phyloP scores from a whole-genome alignment of 35 echinoderm and acorn worm genomes.

The Ophioderma brevispina region DNA sequence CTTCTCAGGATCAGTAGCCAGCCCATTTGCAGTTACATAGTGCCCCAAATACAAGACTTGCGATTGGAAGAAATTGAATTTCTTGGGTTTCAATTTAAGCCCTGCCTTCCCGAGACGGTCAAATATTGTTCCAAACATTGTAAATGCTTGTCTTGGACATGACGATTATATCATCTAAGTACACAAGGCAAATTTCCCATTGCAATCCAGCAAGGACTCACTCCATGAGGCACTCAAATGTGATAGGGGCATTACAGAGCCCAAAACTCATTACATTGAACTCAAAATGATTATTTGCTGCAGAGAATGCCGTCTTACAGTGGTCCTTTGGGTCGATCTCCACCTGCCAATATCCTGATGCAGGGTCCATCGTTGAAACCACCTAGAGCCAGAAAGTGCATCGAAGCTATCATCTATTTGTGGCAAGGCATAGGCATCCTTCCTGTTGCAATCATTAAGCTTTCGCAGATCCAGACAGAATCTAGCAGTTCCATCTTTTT shows the following conservation, averaged over 20 bases:
- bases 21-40: not conserved
- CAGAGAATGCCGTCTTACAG: slow-evolving; percentile 56
- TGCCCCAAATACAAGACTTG: slow-evolving; percentile 20
- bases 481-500: slow-evolving; percentile 10
- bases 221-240: slow-evolving; percentile 67
- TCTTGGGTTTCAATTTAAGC: slow-evolving; percentile 67
- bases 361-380: no score
- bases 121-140: slow-evolving; percentile 23
- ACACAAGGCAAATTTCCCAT: slow-evolving; percentile 63
- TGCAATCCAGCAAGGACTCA: slow-evolving; percentile 28
- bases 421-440: slow-evolving; percentile 45
- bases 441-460: slow-evolving; percentile 21
- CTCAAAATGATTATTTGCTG: slow-evolving; percentile 27
- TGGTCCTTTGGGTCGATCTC: slow-evolving; percentile 40
- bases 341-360: slow-evolving; percentile 92
- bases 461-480: slow-evolving; percentile 32
- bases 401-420: slow-evolving; percentile 52
- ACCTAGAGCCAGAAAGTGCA: no score
- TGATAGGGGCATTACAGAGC: slow-evolving; percentile 50
- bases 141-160: not conserved
- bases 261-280: slow-evolving; percentile 66
- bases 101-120: slow-evolving; percentile 24
- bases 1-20: not conserved
- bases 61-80: slow-evolving; percentile 60
- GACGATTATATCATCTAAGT: slow-evolving; percentile 82